Base-by-base conservation (phyloP, 37 sponge, comb jelly and placozoan species). In the Aphrocallistes beatrix region DNA sequence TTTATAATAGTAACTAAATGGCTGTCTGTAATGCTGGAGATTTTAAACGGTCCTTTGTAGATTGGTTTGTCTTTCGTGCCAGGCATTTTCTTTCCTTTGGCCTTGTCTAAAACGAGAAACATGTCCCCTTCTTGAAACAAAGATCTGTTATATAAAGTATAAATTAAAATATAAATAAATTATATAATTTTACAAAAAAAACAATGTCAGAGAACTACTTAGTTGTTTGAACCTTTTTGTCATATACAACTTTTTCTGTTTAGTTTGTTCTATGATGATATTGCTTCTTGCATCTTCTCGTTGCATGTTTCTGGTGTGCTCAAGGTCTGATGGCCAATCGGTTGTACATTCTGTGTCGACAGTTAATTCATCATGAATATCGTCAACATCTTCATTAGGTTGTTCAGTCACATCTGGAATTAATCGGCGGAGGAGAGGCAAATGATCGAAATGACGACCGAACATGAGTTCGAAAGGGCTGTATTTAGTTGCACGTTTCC, bases 161-260 rank as follows among this genome's bases (percentile, higher is more conserved):
- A n/a, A n/a, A n/a, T n/a, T n/a, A n/a, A n/a, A n/a, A n/a, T n/a
- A 60, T 28, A 60, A 60, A 60, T 3, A 60, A 60, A 25, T 60
- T 60, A 60, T 21, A 30, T 60, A 60, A 13, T 28, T 60, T 60
- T 25, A 32, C 21, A 47, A 25, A 60, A 60, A 30, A 60, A 60
- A 60, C 75, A 25, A 25, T 3, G 75, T 21, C 8, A 60, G 10
- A 47, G 49, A 21, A 47, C 13, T 60, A 60, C 75, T 30, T 60
- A 28, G 10, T 60, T 8, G 75, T 30, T 60, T 60, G 75, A 25
- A 60, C 75, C n/a, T 60, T 60, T 6, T 32, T 60, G 75, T 60
- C 75, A 60, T 60, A 60, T 60, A n/a, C n/a, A 60, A 60, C 75
- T 60, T 60, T 60, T 60, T 60, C 75, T 60, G 75, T 30, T 60